phyloP scores from a whole-genome alignment of 2,113 vertebrate genomes.

The Tricholaema leucomelas region DNA sequence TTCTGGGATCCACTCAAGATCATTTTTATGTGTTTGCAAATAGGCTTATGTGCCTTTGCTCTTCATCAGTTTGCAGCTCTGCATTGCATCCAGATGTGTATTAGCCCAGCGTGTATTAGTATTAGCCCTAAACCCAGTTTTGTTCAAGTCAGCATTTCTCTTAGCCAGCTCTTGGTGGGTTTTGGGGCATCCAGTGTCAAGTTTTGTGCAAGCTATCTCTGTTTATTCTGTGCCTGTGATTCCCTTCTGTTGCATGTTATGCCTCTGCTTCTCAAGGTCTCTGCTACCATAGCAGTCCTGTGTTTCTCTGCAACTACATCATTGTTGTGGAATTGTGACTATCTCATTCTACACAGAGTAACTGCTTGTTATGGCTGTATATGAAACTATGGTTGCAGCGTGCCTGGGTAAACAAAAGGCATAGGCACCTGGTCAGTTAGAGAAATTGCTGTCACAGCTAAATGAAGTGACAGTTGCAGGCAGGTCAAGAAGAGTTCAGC shows the following conservation, averaged over 20 bases:
- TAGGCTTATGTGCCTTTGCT: not conserved
- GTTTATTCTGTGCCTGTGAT: fast-evolving
- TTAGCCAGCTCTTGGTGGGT: fast-evolving
- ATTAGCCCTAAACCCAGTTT: not conserved
- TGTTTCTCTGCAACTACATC: not conserved
- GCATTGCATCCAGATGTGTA: not conserved
- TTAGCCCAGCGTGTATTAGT: no score
- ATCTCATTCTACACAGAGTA: not conserved
- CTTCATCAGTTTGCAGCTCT: not conserved
- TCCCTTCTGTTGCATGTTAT: not conserved
- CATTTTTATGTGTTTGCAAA: not conserved
- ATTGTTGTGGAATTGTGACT: not conserved
- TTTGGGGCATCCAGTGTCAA: fast-evolving
- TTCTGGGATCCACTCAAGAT: not conserved
- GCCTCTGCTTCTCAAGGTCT: not conserved
- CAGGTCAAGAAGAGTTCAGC: conserved; percentile 15
- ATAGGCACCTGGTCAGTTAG: not conserved
- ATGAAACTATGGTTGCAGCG: not conserved
- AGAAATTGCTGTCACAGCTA: conserved; percentile 5
- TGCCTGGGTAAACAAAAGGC: not conserved
- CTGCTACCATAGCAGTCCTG: not conserved
- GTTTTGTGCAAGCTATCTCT: not conserved
- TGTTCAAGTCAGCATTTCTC: not conserved
- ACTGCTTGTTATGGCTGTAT: not conserved
- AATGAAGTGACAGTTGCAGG: not conserved